Evolutionary conservation across 2,113 vertebrate genomes (phyloP), one percentile per base, ranked within the genome.

Genomic region (Puntigrus tetrazona): DNA sequence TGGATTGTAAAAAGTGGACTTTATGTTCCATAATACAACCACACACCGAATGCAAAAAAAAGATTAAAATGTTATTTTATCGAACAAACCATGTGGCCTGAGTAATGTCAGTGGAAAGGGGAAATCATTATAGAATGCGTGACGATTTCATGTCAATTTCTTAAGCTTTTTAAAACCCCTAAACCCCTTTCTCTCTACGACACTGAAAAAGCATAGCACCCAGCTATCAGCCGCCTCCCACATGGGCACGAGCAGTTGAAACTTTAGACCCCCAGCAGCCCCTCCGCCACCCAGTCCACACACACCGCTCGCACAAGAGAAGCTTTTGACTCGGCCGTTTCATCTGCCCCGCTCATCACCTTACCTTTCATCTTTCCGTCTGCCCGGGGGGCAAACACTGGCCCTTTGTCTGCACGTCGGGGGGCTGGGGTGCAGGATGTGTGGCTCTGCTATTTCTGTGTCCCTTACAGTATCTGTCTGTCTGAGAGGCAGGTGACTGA

Each of bases 291-390:
- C 13, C 38, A 61, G 72, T 22, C 59, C 81, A 50, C 22, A 82
- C 61, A 79, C 52, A 84, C 36, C 13, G 16, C 57, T 79, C 79
- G 78, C 76, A 87, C 87, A 87, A 81, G 65, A 72, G 78, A 31
- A 73, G 79, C 31, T 65, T 88, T 87, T 86, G 57, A 87, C 81
- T 41, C 65, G 36, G 47, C 67, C 29, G 89, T 88, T 89, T 93
- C 92, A 91, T 90, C 91, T 88, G 63, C 69, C 84, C 86, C 87
- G 88, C 85, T 88, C 90, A 90, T 85, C 85, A 89, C 86, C 84
- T 79, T 81, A 88, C 86, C 92, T 95, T 94, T 95, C 90, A 93
- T 94, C 92, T 93, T n/a, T 63, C 16, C 83, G 78, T 80, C 72
- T 59, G 92, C 92, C 91, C 87, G 82, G 85, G 91, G 91, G 89